Percentiles rank a stretch among this genome's conserved stretches.
Evolutionary conservation across 2,113 vertebrate species (phyloP).

Genomic region (Platycercus adscitus): DNA sequence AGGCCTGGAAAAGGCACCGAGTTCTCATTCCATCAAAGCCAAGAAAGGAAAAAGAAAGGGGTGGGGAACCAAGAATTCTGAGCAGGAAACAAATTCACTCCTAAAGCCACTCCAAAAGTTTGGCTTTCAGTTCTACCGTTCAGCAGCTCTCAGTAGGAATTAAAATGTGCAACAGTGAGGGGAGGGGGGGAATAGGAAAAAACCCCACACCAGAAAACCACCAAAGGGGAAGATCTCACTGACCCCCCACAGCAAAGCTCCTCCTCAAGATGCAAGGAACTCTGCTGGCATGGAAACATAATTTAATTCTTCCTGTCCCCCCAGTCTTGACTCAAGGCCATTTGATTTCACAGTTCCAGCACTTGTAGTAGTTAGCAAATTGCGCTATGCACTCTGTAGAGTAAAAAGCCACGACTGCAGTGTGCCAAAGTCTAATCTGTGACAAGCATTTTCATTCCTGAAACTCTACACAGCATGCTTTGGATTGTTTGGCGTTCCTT

Average conservation of each 20-base stretch:
- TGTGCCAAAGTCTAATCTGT: neutral
- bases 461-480: neutral
- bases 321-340: slow-evolving; percentile 11
- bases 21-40: neutral
- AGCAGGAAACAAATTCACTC: neutral
- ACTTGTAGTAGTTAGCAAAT: neutral
- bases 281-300: neutral
- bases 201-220: neutral
- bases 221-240: neutral
- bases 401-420: neutral
- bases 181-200: neutral
- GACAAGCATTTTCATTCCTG: neutral
- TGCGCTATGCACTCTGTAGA: neutral
- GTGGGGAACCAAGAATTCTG: neutral
- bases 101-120: neutral
- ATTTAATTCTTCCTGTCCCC: slow-evolving; percentile 35
- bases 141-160: neutral
- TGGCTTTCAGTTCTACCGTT: neutral
- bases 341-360: slow-evolving; percentile 41
- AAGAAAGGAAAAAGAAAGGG: neutral
- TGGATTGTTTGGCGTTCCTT: neutral
- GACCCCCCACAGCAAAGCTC: neutral
- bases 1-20: neutral
- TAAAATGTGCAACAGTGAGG: neutral
- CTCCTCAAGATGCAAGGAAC: neutral